phyloP scores from a whole-genome alignment of 2,888 invertebrate genomes.

The Teinopalpus imperialis region DNA sequence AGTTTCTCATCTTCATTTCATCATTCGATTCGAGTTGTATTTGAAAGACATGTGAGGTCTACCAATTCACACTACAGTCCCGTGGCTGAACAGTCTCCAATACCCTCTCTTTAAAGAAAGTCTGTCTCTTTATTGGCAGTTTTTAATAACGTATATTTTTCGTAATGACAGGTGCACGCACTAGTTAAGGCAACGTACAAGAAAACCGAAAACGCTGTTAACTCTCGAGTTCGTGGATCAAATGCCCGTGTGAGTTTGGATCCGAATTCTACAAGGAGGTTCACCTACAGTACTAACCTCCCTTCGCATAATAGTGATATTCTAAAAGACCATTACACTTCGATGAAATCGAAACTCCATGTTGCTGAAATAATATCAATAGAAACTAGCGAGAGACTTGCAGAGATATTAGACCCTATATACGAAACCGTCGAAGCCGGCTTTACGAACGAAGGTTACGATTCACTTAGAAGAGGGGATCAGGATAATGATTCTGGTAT shows the following conservation, averaged over 20 bases:
- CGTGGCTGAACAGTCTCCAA: too few species aligned
- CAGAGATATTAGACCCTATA: conserved; percentile 69
- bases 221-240: conserved; percentile 57
- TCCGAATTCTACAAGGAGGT: conserved; percentile 50
- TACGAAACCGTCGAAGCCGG: conserved; percentile 67
- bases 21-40: too few species aligned
- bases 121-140: too few species aligned
- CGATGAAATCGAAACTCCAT: conserved; percentile 57
- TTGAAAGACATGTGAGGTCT: too few species aligned
- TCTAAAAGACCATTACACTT: conserved; percentile 46
- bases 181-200: conserved; percentile 67
- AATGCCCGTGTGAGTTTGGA: conserved; percentile 49
- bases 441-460: conserved; percentile 54
- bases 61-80: too few species aligned
- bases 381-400: conserved; percentile 65
- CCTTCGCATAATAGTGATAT: conserved; percentile 43
- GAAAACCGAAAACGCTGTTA: conserved; percentile 67
- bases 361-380: conserved; percentile 75
- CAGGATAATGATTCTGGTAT: conserved; percentile 47
- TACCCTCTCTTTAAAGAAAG: too few species aligned
- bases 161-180: conserved; percentile 67
- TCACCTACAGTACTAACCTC: conserved; percentile 63
- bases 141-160: too few species aligned
- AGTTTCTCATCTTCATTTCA: too few species aligned
- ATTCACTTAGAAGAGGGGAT: conserved; percentile 48